These are phyloP conservation scores for Andrena haemorrhoa DNA, from an alignment of 2,888 invertebrate species.

Conservation along the genomic window DNA sequence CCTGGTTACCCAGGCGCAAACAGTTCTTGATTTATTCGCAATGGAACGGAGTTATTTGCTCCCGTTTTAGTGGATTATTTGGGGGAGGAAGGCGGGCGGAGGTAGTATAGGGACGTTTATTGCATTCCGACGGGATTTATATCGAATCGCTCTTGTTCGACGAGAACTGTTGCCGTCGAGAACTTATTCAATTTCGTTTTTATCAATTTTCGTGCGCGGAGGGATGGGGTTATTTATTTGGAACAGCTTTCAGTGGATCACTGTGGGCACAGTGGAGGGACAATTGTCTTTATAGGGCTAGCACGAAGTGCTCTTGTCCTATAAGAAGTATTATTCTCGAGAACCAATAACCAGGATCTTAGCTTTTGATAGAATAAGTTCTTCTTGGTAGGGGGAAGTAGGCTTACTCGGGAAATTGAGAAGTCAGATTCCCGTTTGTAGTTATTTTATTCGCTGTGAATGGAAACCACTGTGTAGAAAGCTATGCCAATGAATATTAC, in stretches of 20 bases:
- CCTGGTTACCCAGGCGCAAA: conserved; percentile 43
- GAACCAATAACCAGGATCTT: no score
- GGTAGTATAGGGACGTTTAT: background rate
- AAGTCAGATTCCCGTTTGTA: no score
- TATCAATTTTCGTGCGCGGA: background rate
- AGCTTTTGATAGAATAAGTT: no score
- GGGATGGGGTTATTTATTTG: background rate
- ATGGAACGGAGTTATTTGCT: conserved; percentile 20
- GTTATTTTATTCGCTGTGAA: no score
- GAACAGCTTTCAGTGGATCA: background rate
- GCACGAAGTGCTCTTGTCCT: no score
- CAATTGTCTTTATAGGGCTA: background rate
- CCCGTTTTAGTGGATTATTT: background rate
- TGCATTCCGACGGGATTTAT: background rate
- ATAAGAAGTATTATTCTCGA: no score
- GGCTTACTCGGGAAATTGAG: no score
- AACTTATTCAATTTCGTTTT: background rate
- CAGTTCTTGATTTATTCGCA: conserved; percentile 32
- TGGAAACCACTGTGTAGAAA: no score
- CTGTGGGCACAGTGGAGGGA: background rate
- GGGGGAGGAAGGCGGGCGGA: background rate
- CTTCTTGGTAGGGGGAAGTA: no score
- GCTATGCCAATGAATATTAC: no score
- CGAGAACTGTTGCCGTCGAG: background rate
- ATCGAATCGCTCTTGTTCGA: conserved; percentile 1